A percentile compares a stretch with the other conserved stretches of the same genome.
Evolutionary conservation across 1,140 invertebrate genomes (phyloP).

Genomic region (Bombus confusus): DNA sequence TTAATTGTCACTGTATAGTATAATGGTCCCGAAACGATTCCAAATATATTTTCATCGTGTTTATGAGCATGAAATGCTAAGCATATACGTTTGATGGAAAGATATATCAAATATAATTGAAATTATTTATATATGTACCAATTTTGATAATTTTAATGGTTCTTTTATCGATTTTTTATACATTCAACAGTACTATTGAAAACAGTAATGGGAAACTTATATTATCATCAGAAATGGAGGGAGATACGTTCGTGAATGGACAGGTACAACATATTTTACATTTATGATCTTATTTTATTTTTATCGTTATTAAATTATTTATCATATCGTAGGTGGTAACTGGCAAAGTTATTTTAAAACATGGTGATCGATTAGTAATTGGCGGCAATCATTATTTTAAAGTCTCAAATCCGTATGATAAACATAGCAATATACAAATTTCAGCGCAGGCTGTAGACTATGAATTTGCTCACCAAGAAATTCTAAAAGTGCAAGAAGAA

Average conservation of each 20-base stretch:
- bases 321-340: constrained; percentile 61
- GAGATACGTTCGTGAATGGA: constrained; percentile 87
- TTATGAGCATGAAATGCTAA: not conserved
- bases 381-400: constrained; percentile 88
- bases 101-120: not conserved
- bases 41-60: not conserved
- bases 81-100: not conserved
- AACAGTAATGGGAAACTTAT: constrained; percentile 81
- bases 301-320: not conserved
- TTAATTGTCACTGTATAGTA: no score
- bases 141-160: constrained; percentile 2
- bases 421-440: constrained; percentile 60
- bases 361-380: constrained; percentile 87
- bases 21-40: not conserved
- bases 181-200: constrained; percentile 76
- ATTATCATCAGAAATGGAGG: constrained; percentile 81
- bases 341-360: constrained; percentile 81
- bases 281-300: not conserved
- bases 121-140: not conserved
- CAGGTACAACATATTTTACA: constrained; percentile 75
- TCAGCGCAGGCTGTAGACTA: constrained; percentile 82
- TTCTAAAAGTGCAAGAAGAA: constrained; percentile 85
- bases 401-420: constrained; percentile 82
- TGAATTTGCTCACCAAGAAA: constrained; percentile 86
- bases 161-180: constrained; percentile 34